phyloP scores from a whole-genome alignment of 2,888 invertebrate genomes.

The Ochropleura leucogaster region DNA sequence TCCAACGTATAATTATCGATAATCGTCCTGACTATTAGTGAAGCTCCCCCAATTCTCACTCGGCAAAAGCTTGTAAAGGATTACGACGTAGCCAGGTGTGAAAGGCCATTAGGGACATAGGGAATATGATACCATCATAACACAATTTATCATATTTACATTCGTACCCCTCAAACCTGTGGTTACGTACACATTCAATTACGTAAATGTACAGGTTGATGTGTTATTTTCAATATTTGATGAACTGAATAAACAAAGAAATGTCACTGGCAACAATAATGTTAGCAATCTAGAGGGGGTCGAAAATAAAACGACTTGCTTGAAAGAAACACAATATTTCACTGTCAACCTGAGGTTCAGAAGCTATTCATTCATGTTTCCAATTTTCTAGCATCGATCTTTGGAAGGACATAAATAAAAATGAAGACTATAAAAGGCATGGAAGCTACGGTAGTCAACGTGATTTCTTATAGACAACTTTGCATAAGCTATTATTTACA shows the following conservation, averaged over 20 bases:
- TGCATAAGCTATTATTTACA: neutral
- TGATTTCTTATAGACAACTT: neutral
- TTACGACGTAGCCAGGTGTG: constrained; percentile 59
- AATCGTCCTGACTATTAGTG: constrained; percentile 43
- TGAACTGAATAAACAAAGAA: constrained; percentile 30
- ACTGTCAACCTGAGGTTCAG: constrained; percentile 32
- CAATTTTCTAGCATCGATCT: constrained; percentile 11
- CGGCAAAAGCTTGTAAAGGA: constrained; percentile 48
- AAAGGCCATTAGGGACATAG: constrained; percentile 58
- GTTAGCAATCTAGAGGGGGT: neutral
- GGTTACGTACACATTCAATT: constrained; percentile 44
- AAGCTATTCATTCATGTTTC: constrained; percentile 30
- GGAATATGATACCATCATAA: constrained; percentile 48
- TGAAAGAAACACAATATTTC: constrained; percentile 44
- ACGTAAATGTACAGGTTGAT: constrained; percentile 45
- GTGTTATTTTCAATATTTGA: constrained; percentile 49
- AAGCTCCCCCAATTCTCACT: constrained; percentile 44
- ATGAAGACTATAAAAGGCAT: neutral
- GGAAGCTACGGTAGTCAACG: neutral
- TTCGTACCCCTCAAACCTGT: constrained; percentile 30
- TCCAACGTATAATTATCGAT: constrained; percentile 48
- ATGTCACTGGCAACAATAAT: constrained; percentile 9
- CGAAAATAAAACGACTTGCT: neutral
- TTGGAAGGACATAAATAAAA: neutral
- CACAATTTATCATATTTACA: constrained; percentile 61